Percentiles rank a stretch among this genome's conserved stretches.
phyloP scores from a whole-genome alignment of 2,797 vertebrate genomes.

The Phrynocephalus guinanensis region DNA sequence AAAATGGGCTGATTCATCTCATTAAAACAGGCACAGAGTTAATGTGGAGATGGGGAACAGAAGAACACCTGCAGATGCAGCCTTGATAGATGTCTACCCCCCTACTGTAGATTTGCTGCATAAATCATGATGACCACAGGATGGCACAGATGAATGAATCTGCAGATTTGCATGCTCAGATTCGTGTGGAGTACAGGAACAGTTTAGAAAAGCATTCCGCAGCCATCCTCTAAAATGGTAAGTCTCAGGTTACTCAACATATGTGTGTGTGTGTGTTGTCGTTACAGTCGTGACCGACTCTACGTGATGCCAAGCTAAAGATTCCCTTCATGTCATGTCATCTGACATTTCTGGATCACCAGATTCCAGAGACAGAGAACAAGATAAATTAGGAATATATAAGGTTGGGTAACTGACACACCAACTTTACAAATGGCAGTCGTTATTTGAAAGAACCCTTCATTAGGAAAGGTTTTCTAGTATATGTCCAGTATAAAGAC shows the following conservation, averaged over 20 bases:
- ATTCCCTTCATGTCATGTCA: constrained; percentile 6
- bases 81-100: background rate
- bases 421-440: background rate
- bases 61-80: background rate
- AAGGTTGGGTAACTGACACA: background rate
- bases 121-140: constrained; percentile 34
- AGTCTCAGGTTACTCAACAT: constrained; percentile 1
- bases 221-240: background rate
- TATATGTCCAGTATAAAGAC: too few relatives aligned
- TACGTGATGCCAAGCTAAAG: background rate
- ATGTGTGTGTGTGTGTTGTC: too few relatives aligned
- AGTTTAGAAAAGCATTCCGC: background rate
- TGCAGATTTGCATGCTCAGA: constrained; percentile 8
- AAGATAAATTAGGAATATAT: background rate
- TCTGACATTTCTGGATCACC: constrained; percentile 1
- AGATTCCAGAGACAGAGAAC: background rate
- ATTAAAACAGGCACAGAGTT: background rate
- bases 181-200: background rate
- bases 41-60: background rate
- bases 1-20: background rate
- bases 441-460: background rate
- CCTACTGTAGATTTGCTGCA: constrained; percentile 14
- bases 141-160: background rate
- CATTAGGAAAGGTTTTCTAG: too few relatives aligned
- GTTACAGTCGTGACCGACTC: too few relatives aligned